phyloP scores from a whole-genome alignment of 2,797 vertebrate genomes.

The Psittacula derbiana region DNA sequence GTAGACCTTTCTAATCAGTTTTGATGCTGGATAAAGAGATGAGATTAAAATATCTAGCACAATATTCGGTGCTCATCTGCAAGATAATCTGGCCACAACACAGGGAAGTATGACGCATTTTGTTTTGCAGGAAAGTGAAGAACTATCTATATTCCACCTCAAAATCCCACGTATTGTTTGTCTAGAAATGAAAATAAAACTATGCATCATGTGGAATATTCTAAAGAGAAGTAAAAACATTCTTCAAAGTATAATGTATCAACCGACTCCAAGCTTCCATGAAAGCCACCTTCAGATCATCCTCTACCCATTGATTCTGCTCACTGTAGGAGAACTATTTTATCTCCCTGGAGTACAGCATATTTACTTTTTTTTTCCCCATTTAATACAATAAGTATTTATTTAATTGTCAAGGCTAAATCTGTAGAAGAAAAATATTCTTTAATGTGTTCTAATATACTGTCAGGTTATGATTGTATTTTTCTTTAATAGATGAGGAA shows the following conservation, averaged over 20 bases:
- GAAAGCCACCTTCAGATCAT: neutral
- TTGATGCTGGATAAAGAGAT: neutral
- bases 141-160: neutral
- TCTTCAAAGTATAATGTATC: neutral
- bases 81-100: neutral
- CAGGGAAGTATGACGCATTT: neutral
- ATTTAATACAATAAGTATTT: neutral
- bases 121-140: neutral
- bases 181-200: neutral
- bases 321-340: neutral
- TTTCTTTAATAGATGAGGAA: neutral
- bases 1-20: neutral
- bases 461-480: neutral
- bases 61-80: neutral
- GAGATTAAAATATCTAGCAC: neutral
- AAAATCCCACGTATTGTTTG: neutral
- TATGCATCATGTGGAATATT: rapidly evolving
- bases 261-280: neutral
- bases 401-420: neutral
- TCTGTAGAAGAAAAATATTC: neutral
- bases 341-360: neutral
- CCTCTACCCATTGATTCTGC: neutral
- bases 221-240: neutral
- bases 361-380: rapidly evolving
- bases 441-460: neutral